Base-by-base conservation (phyloP, 2,888 invertebrate species). In the Muschampia plurimacula region DNA sequence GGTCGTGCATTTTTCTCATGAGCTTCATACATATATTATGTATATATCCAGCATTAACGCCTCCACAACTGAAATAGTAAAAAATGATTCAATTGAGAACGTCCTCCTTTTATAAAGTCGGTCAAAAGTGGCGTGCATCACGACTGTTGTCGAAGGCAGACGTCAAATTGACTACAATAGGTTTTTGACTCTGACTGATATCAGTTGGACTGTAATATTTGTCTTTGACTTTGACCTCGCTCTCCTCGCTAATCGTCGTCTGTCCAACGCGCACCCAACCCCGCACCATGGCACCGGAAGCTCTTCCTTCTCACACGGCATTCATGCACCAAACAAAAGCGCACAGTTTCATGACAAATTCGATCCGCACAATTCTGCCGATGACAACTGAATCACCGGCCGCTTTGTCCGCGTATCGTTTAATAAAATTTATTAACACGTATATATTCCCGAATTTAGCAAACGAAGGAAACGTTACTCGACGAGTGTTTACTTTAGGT, bases 331-430 rank as follows among this genome's bases (percentile, higher is more conserved):
- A 82, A 86, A 93, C 91, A 93, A 91, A 83, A 81, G 82, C 76
- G 77, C 80, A 83, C 83, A 86, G 86, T 89, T 88, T 86, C 91
- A 90, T 91, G 92, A 93, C 94, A 93, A 93, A 94, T 94, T 93
- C 92, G 91, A 90, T 87, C 84, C 88, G 84, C 84, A 79, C 86
- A 83, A 89, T 91, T 89, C 89, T 90, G 82, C 59, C 81, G 80
- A 79, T 82, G 85, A 89, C 88, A 86, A 85, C 86, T 85, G 85
- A 83, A 85, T 86, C 85, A 84, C 80, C 79, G 74, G 75, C 75
- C 79, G 79, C 84, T 82, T 91, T 91, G 89, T 91, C 76, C 74
- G 78, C 74, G 77, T 81, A 84, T 84, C 85, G 84, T 90, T 91
- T 89, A 88, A 92, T 92, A 89, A 90, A 92, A 92, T 93, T 92